Evolutionary conservation across 2,113 vertebrate genomes (phyloP), one percentile per base, ranked within the genome.

Genomic region (Fregata magnificens): DNA sequence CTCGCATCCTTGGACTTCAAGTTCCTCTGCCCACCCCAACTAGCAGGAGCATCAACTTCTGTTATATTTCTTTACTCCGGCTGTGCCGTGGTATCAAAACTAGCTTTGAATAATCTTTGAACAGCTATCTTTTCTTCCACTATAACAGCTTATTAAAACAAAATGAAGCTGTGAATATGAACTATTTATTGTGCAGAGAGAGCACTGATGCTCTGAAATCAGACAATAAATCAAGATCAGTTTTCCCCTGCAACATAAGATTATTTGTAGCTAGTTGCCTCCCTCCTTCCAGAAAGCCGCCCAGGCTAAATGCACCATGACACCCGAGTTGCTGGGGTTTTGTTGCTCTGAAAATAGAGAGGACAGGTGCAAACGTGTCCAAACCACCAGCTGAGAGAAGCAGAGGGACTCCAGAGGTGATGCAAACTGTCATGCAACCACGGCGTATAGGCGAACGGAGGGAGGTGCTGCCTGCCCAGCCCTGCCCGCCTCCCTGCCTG

Each of bases 371-470:
- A 72, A 84, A 47, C 1, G 1, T 3, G 18, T 34, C 53, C 47
- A 52, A 76, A 52, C 18, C 65, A 74, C 20, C 11, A 87, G 59
- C 50, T 9, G 5, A 82, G 66, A 87, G 31, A 5, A 74, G 36
- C 67, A 89, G 24, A 47, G 13, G n/a, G 34, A 14, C 50, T 52
- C 49, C 73, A 74, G 42, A 56, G n/a, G 17, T 18, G 52, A 72
- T 6, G 12, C 13, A 70, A 92, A 66, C 38, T 25, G 10, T 18
- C 50, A 18, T 1, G 5, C n/a, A 86, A 16, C 13, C 3, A 0
- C 1, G 1, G 32, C 2, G 0, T 4, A 25, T 3, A 52, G 31
- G 32, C 3, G 5, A 80, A 26, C 2, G 2, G 34, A 61, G 16
- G 0, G 5, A 74, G 42, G 70, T 22, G 42, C 55, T 82, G 45